Percentiles rank a stretch among this genome's conserved stretches.
Conservation (phyloP, 2,113 vertebrate genomes). For the Cyrtonyx montezumae region DNA sequence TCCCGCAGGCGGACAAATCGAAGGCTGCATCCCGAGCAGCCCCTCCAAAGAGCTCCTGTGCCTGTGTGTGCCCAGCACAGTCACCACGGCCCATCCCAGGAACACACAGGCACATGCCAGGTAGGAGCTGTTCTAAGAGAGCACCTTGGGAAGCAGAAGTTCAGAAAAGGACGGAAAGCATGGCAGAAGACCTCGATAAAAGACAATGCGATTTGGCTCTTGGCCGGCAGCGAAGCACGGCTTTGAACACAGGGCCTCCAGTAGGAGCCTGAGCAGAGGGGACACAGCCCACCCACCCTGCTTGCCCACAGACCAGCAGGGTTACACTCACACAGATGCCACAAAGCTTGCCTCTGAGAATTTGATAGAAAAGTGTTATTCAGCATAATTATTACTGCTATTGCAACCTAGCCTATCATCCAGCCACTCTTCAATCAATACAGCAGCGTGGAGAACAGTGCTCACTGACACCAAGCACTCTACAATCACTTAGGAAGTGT, state of each 20-base stretch:
- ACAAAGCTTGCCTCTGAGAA: neutral
- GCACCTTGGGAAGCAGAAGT: neutral
- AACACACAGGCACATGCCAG: fast-evolving
- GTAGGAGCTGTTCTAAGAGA: neutral
- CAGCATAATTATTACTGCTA: neutral
- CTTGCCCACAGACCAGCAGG: neutral
- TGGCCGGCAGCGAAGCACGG: fast-evolving
- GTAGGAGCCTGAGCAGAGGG: fast-evolving
- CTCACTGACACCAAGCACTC: neutral
- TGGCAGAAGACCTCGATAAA: neutral
- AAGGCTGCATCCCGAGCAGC: neutral
- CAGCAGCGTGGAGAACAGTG: fast-evolving
- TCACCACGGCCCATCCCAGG: neutral
- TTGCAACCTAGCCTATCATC: neutral
- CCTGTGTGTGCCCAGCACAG: fast-evolving
- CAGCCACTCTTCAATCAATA: neutral
- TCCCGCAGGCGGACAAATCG: neutral
- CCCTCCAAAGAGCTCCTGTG: neutral
- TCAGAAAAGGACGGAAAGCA: neutral
- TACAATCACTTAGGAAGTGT: neutral
- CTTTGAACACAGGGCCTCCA: neutral
- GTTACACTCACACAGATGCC: neutral
- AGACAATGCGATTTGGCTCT: neutral
- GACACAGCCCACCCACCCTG: neutral
- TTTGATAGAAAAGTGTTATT: neutral